Base-by-base conservation (phyloP, 2,113 vertebrate genomes). In the Formicarius rufipectus region DNA sequence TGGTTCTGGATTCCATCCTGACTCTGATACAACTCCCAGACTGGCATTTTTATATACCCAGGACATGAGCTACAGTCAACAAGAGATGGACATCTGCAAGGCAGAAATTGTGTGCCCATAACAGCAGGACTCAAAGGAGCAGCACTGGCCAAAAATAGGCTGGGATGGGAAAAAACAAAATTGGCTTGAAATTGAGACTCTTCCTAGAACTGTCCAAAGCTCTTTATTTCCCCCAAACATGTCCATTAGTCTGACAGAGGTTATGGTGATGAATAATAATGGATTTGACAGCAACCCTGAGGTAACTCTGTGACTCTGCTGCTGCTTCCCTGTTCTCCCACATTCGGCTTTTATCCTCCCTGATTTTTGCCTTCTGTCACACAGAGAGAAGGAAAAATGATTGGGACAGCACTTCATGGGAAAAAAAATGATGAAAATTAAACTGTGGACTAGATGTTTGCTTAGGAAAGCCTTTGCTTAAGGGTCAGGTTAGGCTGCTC, bases 261-360 rank as follows among this genome's bases (percentile, higher is more conserved):
- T 83, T 71, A 67, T 59, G 88, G 31, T 77, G 75, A 78, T 86
- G 89, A 86, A 69, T 60, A 68, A 60, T 88, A 94, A 94, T 75
- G 77, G 73, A 91, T 93, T 91, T 94, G 95, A 93, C 97, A 95
- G 95, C 87, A 90, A 92, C 80, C 93, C 89, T 0, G 55, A 49
- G 93, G 94, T 94, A 94, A 94, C 78, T 75, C 92, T 59, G 94
- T 84, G 84, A 66, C 66, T 96, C 73, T 16, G 59, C 91, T 33
- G 35, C 89, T 81, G 90, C 58, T 76, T 94, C 69, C 69, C 3
- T 0, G 18, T 52, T 85, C 76, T 93, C 78, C 58, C 72, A 84
- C 87, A 53, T 89, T 82, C 86, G 69, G 47, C 37, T 52, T 89
- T 84, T 22, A 33, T 44, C 60, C 10, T 72, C 42, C 55, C 64